A percentile compares a stretch with the other conserved stretches of the same genome.
Evolutionary conservation across 2,113 vertebrate species (phyloP).

Genomic region (Phylloscopus trochilus): DNA sequence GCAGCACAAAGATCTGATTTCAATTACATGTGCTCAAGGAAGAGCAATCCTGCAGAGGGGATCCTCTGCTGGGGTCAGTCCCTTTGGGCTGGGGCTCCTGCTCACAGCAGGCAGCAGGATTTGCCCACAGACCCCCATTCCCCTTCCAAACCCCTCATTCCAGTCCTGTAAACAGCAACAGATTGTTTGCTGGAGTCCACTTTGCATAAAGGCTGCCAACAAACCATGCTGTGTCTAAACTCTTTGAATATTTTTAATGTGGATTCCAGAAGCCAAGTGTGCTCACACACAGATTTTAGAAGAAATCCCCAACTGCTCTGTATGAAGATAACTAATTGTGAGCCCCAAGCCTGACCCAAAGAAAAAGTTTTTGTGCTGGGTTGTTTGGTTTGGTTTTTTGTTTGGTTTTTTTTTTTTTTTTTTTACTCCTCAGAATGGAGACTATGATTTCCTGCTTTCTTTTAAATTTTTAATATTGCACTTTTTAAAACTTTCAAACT

Average conservation of each 20-base stretch:
- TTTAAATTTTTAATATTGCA: constrained; percentile 59
- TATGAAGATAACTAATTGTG: constrained; percentile 26
- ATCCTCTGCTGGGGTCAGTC: not conserved
- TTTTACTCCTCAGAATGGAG: not conserved
- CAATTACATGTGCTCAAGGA: constrained; percentile 39
- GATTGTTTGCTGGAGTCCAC: constrained; percentile 13
- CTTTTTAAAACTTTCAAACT: constrained; percentile 63
- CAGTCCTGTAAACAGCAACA: not conserved
- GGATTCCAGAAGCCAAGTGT: not conserved
- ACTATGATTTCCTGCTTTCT: constrained; percentile 53
- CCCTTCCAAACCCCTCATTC: not conserved
- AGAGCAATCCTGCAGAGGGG: not conserved
- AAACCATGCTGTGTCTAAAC: not conserved
- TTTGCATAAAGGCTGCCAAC: not conserved
- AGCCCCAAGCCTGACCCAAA: not conserved
- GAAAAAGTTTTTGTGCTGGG: constrained; percentile 22
- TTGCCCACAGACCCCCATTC: not conserved
- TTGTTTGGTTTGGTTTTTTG: not conserved
- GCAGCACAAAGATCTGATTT: constrained; percentile 47
- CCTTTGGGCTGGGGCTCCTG: not conserved
- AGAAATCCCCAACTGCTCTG: not conserved
- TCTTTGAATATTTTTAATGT: not conserved
- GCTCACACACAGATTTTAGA: not conserved
- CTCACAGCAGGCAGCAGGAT: not conserved
- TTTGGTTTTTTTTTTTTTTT: no score